A percentile compares a stretch with the other conserved stretches of the same genome.
Evolutionary conservation across 2,113 vertebrate species (phyloP).

Genomic region (Romanogobio albipinnatus): DNA sequence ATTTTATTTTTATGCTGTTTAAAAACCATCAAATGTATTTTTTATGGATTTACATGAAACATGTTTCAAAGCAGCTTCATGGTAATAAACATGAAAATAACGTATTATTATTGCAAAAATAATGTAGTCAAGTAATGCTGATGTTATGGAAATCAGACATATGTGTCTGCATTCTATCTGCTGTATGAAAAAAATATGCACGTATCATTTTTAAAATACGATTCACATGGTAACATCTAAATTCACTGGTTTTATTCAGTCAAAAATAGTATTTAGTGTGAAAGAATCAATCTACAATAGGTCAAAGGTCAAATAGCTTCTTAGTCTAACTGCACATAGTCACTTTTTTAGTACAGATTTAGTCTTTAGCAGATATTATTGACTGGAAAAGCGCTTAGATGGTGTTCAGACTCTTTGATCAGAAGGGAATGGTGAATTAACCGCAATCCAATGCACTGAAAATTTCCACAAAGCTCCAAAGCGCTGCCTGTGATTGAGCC

Average conservation of each 20-base stretch:
- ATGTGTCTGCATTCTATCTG: background rate
- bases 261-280: background rate
- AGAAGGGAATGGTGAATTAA: conserved; percentile 13
- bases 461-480: conserved; percentile 32
- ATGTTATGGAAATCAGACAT: background rate
- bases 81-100: background rate
- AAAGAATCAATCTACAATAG: background rate
- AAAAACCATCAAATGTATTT: background rate
- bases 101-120: background rate
- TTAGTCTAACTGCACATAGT: background rate
- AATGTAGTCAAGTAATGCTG: background rate
- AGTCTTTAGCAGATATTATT: background rate
- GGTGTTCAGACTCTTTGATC: conserved; percentile 17
- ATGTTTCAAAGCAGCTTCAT: background rate
- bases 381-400: background rate
- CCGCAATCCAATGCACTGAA: background rate
- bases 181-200: background rate
- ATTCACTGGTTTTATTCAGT: background rate
- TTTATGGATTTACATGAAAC: background rate
- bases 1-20: background rate
- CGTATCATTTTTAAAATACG: background rate
- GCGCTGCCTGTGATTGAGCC: background rate
- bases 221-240: background rate
- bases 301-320: background rate
- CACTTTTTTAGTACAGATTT: background rate